These are phyloP conservation scores for Pachyramphus minor DNA, from an alignment of 2,113 vertebrate species.

Conservation along the genomic window DNA sequence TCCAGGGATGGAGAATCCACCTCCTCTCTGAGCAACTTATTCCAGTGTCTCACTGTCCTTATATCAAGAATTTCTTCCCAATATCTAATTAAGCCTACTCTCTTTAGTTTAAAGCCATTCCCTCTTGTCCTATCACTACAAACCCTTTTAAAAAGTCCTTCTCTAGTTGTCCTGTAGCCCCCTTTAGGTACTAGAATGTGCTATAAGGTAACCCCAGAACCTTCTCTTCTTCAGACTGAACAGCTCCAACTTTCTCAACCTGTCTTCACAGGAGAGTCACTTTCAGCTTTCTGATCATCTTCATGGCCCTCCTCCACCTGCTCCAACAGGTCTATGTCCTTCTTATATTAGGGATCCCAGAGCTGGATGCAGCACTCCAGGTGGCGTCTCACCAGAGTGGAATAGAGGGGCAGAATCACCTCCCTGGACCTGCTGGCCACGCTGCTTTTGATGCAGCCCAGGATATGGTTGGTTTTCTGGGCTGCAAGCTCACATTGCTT, in stretches of 20 bases:
- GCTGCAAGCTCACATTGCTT: not conserved
- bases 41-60: not conserved
- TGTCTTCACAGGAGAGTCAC: not conserved
- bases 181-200: not conserved
- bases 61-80: not conserved
- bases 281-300: not conserved
- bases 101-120: not conserved
- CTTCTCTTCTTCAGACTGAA: not conserved
- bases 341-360: not conserved
- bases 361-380: not conserved
- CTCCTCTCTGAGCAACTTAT: not conserved
- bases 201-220: not conserved
- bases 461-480: not conserved
- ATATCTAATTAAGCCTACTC: not conserved
- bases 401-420: not conserved
- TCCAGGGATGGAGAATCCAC: not conserved
- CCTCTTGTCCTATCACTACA: not conserved
- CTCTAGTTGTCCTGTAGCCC: not conserved
- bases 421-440: not conserved
- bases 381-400: not conserved
- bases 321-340: not conserved
- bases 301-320: not conserved
- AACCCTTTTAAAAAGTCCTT: not conserved
- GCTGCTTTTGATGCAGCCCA: not conserved
- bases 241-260: not conserved